Evolutionary conservation across 2,797 vertebrate species (phyloP).

Genomic region (Euthynnus affinis): DNA sequence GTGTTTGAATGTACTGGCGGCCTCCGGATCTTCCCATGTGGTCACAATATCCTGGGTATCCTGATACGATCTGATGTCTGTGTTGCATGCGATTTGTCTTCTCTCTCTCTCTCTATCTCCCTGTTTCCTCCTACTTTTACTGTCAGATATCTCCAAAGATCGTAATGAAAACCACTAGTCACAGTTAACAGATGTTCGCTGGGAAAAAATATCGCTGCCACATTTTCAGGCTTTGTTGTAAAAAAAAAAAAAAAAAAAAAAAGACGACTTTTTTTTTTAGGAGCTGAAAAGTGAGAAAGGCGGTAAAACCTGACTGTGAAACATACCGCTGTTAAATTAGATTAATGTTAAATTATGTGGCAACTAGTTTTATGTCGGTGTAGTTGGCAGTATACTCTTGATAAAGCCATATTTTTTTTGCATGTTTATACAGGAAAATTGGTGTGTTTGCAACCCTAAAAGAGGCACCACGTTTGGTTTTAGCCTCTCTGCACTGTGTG

Average conservation of each 20-base stretch:
- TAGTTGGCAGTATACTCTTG: not conserved
- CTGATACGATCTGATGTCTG: slow-evolving; percentile 31
- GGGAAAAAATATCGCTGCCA: not conserved
- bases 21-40: not conserved
- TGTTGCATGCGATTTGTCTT: slow-evolving; percentile 18
- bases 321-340: not conserved
- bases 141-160: slow-evolving; percentile 11
- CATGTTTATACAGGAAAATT: not conserved
- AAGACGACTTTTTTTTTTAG: not conserved
- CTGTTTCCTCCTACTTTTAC: not conserved
- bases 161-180: not conserved
- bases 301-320: not conserved
- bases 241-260: no score
- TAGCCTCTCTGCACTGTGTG: slow-evolving; percentile 2
- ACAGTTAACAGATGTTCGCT: not conserved
- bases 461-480: slow-evolving; percentile 14
- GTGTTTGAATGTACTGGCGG: not conserved
- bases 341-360: not conserved
- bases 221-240: not conserved
- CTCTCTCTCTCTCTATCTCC: not conserved
- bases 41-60: slow-evolving; percentile 22
- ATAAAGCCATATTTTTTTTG: slow-evolving; percentile 18
- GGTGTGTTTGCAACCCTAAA: not conserved
- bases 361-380: not conserved
- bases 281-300: not conserved